Evolutionary conservation across 2,113 vertebrate species (phyloP).

Genomic region (Numenius arquata): DNA sequence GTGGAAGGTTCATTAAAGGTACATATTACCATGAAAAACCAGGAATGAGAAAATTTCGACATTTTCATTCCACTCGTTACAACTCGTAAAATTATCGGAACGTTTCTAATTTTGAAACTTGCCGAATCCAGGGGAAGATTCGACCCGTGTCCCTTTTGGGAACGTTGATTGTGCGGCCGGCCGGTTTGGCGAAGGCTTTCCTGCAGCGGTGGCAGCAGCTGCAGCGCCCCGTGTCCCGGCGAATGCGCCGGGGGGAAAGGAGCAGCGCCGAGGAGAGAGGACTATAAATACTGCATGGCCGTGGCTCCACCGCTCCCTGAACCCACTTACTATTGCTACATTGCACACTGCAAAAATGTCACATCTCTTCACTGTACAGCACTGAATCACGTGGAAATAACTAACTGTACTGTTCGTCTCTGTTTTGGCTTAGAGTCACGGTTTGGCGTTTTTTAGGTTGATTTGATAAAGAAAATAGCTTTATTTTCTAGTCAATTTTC

Average conservation of each 20-base stretch:
- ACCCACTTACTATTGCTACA: neutral
- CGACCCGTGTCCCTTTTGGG: neutral
- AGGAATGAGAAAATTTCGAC: accelerated
- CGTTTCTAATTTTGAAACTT: neutral
- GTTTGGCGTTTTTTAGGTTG: accelerated
- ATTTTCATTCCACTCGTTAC: neutral
- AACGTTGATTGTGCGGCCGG: neutral
- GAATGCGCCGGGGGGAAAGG: accelerated
- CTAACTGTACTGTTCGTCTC: accelerated
- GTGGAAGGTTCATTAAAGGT: neutral
- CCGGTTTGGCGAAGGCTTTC: neutral
- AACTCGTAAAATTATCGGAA: neutral
- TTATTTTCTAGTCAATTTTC: too few species aligned
- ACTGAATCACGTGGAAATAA: accelerated
- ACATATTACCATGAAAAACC: neutral
- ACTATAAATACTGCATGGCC: conserved; percentile 6
- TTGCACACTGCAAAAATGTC: neutral
- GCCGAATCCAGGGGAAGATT: neutral
- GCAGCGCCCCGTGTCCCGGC: accelerated
- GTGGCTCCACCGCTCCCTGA: neutral
- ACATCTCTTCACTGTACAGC: neutral
- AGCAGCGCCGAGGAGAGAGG: neutral
- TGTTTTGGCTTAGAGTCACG: neutral
- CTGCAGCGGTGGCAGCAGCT: conserved; percentile 13
- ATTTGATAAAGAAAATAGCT: neutral